Evolutionary conservation across 2,113 vertebrate genomes (phyloP).

Genomic region (Vidua chalybeata): DNA sequence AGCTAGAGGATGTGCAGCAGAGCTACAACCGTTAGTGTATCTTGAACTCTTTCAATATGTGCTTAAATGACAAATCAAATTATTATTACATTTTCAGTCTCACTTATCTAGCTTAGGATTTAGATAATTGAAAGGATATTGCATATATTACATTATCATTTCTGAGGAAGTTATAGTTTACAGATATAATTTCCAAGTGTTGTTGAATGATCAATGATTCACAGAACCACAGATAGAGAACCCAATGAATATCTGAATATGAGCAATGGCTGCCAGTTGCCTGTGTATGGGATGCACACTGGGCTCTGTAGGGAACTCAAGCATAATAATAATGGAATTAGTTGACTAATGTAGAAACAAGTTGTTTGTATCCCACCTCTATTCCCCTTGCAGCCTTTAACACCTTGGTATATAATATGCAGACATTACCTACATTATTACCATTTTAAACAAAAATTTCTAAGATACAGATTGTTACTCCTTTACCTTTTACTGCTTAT

Average conservation of each 20-base stretch:
- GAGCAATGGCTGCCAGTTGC: background rate
- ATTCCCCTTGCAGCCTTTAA: background rate
- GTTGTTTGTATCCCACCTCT: background rate
- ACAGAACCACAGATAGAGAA: background rate
- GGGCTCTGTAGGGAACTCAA: background rate
- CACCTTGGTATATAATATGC: background rate
- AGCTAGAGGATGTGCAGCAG: background rate
- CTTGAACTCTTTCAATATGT: background rate
- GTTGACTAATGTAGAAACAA: background rate
- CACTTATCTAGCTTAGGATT: background rate
- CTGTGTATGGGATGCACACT: background rate
- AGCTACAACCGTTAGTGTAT: background rate
- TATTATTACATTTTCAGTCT: background rate
- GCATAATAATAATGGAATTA: background rate
- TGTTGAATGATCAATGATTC: background rate
- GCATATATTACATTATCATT: background rate
- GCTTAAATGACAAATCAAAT: background rate
- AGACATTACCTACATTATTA: background rate
- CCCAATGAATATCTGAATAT: background rate
- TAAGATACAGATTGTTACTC: background rate
- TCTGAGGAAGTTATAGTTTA: background rate
- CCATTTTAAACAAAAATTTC: background rate
- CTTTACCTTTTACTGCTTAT: background rate
- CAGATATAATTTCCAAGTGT: background rate
- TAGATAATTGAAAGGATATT: background rate